Percentiles rank a stretch among this genome's conserved stretches.
Conservation (phyloP, 2,113 vertebrate species). For the Odontophorus gujanensis region DNA sequence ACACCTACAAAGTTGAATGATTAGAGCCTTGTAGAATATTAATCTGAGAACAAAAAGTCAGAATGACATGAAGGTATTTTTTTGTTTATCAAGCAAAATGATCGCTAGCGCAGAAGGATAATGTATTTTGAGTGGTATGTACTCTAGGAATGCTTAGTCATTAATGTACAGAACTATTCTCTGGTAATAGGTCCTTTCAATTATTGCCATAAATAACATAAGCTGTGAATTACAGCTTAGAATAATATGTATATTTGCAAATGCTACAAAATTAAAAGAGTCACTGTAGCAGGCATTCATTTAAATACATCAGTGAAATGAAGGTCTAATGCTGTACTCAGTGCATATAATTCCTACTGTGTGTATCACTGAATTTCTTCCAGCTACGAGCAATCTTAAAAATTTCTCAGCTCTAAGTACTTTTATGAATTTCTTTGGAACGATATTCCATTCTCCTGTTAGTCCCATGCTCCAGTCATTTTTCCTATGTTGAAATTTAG, state of each 20-base stretch:
- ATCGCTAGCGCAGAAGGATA: background rate
- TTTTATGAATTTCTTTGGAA: slow-evolving; percentile 1
- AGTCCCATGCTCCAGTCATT: background rate
- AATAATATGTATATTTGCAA: background rate
- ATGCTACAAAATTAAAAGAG: background rate
- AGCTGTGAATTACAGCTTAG: background rate
- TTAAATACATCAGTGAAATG: background rate
- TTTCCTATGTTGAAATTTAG: background rate
- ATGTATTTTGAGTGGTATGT: background rate
- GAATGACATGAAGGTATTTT: background rate
- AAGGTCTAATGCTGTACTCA: background rate
- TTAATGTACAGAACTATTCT: background rate
- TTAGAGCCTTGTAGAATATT: slow-evolving; percentile 7
- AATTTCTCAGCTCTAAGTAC: background rate
- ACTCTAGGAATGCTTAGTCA: background rate
- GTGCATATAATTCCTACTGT: background rate
- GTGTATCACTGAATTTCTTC: background rate
- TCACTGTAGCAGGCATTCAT: background rate
- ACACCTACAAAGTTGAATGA: slow-evolving; percentile 17
- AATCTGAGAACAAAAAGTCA: background rate
- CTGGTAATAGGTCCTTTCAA: background rate
- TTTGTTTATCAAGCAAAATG: slow-evolving; percentile 7
- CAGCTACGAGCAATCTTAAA: background rate
- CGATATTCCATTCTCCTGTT: background rate
- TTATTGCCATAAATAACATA: background rate